Evolutionary conservation across 92 coral and sea anemone species (phyloP).

Genomic region (Zoanthus gigantus): DNA sequence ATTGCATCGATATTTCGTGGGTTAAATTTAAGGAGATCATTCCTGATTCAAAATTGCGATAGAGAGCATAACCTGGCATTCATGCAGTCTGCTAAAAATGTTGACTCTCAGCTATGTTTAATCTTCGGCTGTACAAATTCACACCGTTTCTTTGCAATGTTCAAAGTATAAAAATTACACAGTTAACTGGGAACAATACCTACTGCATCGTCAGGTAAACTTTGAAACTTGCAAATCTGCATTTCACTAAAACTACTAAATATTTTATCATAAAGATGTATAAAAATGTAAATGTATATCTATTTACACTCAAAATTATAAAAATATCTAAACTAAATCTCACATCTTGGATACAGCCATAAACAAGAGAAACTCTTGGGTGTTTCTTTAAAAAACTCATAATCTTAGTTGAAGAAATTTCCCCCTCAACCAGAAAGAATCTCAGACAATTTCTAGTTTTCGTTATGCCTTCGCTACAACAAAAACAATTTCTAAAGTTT

Average conservation of each 20-base stretch:
- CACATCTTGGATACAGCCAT: not conserved
- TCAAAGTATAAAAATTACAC: too few relatives aligned
- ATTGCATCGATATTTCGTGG: too few relatives aligned
- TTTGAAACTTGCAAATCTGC: not conserved
- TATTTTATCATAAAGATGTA: not conserved
- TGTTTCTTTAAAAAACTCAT: not conserved
- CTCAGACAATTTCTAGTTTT: not conserved
- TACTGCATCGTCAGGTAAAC: too few relatives aligned
- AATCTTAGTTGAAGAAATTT: not conserved
- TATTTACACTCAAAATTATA: constrained; percentile 40
- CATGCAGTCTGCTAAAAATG: too few relatives aligned
- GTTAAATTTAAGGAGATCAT: too few relatives aligned
- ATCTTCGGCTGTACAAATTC: too few relatives aligned
- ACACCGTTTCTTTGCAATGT: too few relatives aligned
- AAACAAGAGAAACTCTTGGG: not conserved
- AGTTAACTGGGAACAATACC: too few relatives aligned
- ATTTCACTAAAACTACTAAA: not conserved
- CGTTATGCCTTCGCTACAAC: not conserved
- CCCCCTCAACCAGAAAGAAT: not conserved
- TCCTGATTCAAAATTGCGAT: too few relatives aligned
- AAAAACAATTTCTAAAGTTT: not conserved
- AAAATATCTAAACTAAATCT: constrained; percentile 42
- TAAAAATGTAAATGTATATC: constrained; percentile 33
- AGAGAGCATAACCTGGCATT: too few relatives aligned
- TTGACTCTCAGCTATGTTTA: too few relatives aligned